Evolutionary conservation across 2,797 vertebrate genomes (phyloP), one percentile per base, ranked within the genome.

Genomic region (Etheostoma perlongum): DNA sequence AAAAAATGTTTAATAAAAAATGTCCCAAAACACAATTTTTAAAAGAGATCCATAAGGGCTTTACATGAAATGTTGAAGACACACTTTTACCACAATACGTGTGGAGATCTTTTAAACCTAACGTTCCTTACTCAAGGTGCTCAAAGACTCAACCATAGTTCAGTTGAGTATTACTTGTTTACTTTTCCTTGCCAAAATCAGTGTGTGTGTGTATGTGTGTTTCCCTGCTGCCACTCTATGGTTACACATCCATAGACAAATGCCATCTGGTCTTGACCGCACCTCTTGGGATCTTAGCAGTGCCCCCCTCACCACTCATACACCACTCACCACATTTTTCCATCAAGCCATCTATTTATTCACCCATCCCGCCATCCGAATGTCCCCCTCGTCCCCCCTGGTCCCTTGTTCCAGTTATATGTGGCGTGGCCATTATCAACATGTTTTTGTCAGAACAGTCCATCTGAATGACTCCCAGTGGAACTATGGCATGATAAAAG

Each of bases 201-300:
- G 33, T 33, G 33, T 33, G 33, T 33, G 33, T 36, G 33, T 36
- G 36, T 36, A 14, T 44, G 19, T 59, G 36, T n/a, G 19, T 71
- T 2, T 19, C 27, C 30, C 57, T 76, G 48, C 75, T 79, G 40
- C 74, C 54, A 73, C 15, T 40, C 46, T 52, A 5, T 33, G 30
- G 61, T 73, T 76, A 68, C 66, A 54, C 52, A 82, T 48, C 16
- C 30, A 72, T 30, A 69, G 60, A 62, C 40, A 54, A 79, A 78
- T 70, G 60, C 89, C 87, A 88, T 91, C 86, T 88, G 87, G 72
- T 73, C 71, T 65, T 79, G 65, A 76, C 59, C 19, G 4, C 66
- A 82, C 54, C 79, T 72, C 83, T 52, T 57, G 84, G 84, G 86
- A 81, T 53, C 21, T 49, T 54, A 61, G 33, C 13, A n/a, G 46